Base-by-base conservation (phyloP, 2,113 vertebrate species). In the Elephas maximus region DNA sequence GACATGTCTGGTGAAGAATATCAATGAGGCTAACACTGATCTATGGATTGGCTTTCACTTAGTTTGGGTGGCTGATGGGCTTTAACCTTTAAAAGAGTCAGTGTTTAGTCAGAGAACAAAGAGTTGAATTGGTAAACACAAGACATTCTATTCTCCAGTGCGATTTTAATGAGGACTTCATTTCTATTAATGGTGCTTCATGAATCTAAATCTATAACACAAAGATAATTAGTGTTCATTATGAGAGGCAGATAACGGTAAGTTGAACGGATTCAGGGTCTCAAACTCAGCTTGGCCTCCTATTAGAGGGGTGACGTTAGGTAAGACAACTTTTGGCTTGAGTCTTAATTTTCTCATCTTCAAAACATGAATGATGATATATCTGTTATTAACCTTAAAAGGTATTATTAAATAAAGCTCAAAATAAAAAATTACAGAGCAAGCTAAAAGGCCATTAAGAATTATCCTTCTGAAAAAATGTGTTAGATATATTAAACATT, bases 1-100 rank as follows among this genome's bases (percentile, higher is more conserved):
- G 74, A 73, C 1, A 44, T 97, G 24, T 85, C 85, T 95, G 6
- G 7, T 93, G 71, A 91, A 88, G 71, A 94, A 95, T 83, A 94
- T n/a, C 57, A 88, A 85, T 57, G 41, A 93, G 90, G 24, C 11
- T 48, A 41, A 92, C 6, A 4, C 15, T 74, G 73, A 85, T 33
- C 81, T 71, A 8, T 88, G 65, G 28, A 1, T 86, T 97, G 51
- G 12, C 93, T 88, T 14, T 30, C 14, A 62, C 84, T 87, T 77
- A 17, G 48, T 53, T 63, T 82, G 44, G 17, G 24, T 53, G 53
- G 11, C 37, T 93, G 33, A 44, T 41, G 12, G 14, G 17, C 44
- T 74, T 87, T 89, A 62, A 82, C 33, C 30, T 96, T 91, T 90
- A 88, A 74, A 93, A 60, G 10, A 93, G 60, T 63, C 77, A 53